Percentiles rank a stretch among this genome's conserved stretches.
These are phyloP conservation scores for Pipistrellus pipistrellus DNA, from an alignment of 2,797 vertebrate species.

Conservation along the genomic window DNA sequence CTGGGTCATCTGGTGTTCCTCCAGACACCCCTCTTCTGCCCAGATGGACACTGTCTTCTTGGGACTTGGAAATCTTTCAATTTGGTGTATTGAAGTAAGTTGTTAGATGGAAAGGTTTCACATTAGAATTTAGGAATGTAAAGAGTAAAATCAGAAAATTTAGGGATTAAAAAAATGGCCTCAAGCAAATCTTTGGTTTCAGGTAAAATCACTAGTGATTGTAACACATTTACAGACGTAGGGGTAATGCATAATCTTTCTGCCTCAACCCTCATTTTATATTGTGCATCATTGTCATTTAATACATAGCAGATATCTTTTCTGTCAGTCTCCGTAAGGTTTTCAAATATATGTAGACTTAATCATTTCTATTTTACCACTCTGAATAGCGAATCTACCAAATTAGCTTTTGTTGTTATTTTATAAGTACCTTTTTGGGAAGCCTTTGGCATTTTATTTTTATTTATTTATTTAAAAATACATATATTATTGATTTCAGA, in stretches of 20 bases:
- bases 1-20: background rate
- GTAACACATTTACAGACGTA: background rate
- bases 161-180: background rate
- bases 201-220: background rate
- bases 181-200: constrained; percentile 43
- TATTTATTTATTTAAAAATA: too few species aligned
- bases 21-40: background rate
- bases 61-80: background rate
- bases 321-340: background rate
- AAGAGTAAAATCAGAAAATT: background rate
- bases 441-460: too few species aligned
- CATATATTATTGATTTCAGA: too few species aligned
- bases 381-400: background rate
- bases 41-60: background rate
- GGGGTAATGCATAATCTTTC: background rate
- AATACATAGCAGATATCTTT: background rate
- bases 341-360: constrained; percentile 29
- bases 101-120: background rate
- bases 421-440: background rate
- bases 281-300: background rate
- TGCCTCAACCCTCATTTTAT: background rate
- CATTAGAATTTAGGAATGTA: constrained; percentile 20
- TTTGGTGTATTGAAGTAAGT: constrained; percentile 1
- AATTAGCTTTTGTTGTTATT: constrained; percentile 51
- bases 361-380: constrained; percentile 33